A percentile compares a stretch with the other conserved stretches of the same genome.
phyloP scores from a whole-genome alignment of 2,113 vertebrate genomes.

The Ia io region DNA sequence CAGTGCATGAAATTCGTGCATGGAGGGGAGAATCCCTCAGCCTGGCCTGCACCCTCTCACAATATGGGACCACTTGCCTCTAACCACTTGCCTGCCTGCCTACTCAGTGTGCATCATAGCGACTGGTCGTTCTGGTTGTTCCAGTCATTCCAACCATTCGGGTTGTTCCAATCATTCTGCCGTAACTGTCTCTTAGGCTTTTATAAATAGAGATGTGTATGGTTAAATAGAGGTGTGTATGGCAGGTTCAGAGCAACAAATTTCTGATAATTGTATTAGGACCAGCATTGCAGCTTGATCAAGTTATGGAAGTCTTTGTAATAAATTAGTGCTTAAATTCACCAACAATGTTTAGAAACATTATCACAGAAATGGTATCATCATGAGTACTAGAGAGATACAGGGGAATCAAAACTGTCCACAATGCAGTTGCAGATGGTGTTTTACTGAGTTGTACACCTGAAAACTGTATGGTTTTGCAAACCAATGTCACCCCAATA shows the following conservation, averaged over 20 bases:
- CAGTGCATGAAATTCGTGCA: no score
- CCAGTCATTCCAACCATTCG: no score
- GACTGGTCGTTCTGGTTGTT: no score
- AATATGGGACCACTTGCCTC: no score
- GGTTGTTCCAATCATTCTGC: no score
- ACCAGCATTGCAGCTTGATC: not conserved
- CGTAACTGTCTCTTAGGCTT: no score
- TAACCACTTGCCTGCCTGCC: no score
- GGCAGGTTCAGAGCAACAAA: not conserved
- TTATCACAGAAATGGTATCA: not conserved
- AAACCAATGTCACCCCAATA: not conserved
- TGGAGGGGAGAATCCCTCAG: no score
- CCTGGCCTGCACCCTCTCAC: no score
- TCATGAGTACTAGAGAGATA: constrained; percentile 23
- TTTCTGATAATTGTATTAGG: not conserved
- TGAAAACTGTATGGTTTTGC: not conserved
- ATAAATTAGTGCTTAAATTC: not conserved
- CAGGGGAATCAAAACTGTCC: not conserved
- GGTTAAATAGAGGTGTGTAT: no score
- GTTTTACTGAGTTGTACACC: not conserved
- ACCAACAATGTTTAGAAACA: not conserved
- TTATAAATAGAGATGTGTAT: no score
- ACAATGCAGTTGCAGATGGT: not conserved
- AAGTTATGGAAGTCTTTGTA: not conserved
- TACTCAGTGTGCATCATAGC: no score